phyloP scores from a whole-genome alignment of 1,140 invertebrate genomes.

The Nasonia longicornis region DNA sequence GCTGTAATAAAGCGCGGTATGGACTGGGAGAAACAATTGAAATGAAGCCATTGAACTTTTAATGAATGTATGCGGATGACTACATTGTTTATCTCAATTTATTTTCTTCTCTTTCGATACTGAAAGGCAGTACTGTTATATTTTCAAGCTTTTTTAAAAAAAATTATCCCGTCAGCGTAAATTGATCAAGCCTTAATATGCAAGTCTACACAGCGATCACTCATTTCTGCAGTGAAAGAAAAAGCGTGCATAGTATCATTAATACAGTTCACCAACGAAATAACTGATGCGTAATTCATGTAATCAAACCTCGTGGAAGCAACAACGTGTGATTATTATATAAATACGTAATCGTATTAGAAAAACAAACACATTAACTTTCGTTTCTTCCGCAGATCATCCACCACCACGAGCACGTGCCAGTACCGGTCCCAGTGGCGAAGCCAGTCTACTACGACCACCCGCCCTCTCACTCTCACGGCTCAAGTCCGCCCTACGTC shows the following conservation, averaged over 20 bases:
- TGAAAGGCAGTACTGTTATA: neutral
- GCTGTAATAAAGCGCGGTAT: too few species aligned
- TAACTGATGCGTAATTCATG: too few species aligned
- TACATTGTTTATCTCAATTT: too few species aligned
- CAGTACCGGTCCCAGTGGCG: constrained; percentile 66
- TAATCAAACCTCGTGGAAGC: too few species aligned
- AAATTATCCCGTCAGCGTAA: neutral
- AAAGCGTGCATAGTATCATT: neutral
- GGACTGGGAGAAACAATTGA: too few species aligned
- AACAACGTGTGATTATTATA: too few species aligned
- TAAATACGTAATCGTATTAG: neutral
- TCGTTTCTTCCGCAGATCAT: constrained; percentile 63
- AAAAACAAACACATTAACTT: constrained; percentile 21
- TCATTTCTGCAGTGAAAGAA: neutral
- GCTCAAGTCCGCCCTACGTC: constrained; percentile 27
- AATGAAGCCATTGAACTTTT: too few species aligned
- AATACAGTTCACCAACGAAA: too few species aligned
- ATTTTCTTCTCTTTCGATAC: too few species aligned
- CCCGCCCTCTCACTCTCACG: constrained; percentile 52
- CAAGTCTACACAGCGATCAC: neutral
- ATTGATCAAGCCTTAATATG: neutral
- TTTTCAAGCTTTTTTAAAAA: neutral
- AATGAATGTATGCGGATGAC: too few species aligned
- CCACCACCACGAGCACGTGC: constrained; percentile 71
- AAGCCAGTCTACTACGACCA: constrained; percentile 43